Percentiles rank a stretch among this genome's conserved stretches.
Evolutionary conservation across 1,140 invertebrate species (phyloP).

Genomic region (Plectrocnemia conspersa): DNA sequence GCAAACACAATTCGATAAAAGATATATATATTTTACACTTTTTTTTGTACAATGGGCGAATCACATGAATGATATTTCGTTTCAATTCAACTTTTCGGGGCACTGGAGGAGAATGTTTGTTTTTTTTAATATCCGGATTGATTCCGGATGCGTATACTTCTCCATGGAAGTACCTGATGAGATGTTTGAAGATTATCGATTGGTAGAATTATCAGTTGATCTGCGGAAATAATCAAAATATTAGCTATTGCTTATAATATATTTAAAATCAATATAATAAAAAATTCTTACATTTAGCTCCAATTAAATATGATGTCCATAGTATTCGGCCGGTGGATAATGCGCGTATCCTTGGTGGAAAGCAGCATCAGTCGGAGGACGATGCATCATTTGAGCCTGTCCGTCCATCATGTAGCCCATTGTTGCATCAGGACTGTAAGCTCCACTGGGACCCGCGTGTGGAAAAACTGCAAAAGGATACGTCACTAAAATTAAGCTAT

Average conservation of each 20-base stretch:
- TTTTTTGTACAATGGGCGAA: conserved; percentile 32
- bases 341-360: conserved; percentile 88
- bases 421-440: conserved; percentile 88
- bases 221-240: too few relatives aligned
- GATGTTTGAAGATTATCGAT: too few relatives aligned
- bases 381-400: conserved; percentile 89
- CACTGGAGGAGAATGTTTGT: too few relatives aligned
- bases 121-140: too few relatives aligned
- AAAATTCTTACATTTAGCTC: too few relatives aligned
- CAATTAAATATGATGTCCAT: conserved; percentile 81
- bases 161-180: too few relatives aligned
- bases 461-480: conserved; percentile 73
- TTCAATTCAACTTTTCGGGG: too few relatives aligned
- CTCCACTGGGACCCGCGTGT: conserved; percentile 86
- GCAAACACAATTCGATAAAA: conserved; percentile 35
- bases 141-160: too few relatives aligned
- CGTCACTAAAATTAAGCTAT: conserved; percentile 43
- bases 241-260: too few relatives aligned
- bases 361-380: conserved; percentile 81
- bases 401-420: conserved; percentile 98
- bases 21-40: conserved; percentile 28
- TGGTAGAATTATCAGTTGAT: too few relatives aligned
- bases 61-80: conserved; percentile 31
- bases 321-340: conserved; percentile 84
- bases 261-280: not conserved